Evolutionary conservation across 2,888 invertebrate genomes (phyloP).

Genomic region (Xestia c-nigrum): DNA sequence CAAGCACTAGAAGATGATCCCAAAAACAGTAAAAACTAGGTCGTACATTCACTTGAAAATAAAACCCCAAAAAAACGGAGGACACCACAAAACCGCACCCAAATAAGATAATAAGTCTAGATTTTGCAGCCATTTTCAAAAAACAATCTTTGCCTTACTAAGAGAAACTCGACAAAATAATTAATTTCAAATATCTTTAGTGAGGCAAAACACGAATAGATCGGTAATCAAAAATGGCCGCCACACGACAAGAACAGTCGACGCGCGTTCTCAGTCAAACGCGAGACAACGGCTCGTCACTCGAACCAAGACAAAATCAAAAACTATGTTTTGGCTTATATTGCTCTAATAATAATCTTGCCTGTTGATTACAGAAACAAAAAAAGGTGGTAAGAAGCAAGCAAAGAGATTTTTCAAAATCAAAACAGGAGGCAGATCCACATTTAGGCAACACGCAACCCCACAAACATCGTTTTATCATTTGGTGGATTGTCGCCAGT

Average conservation of each 20-base stretch:
- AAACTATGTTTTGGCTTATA: conserved; percentile 22
- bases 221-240: conserved; percentile 23
- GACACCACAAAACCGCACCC: conserved; percentile 45
- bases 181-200: background rate
- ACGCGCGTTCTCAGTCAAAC: conserved; percentile 1
- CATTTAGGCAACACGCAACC: conserved; percentile 22
- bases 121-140: conserved; percentile 17
- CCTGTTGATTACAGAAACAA: conserved; percentile 6
- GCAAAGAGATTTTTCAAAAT: conserved; percentile 41
- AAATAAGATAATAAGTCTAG: conserved; percentile 26
- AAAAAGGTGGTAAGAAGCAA: conserved; percentile 16
- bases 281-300: conserved; percentile 13
- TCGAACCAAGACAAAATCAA: conserved; percentile 22
- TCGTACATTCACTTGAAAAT: conserved; percentile 12
- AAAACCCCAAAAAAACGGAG: conserved; percentile 14
- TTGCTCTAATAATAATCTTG: conserved; percentile 14
- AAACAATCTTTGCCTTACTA: conserved; percentile 1
- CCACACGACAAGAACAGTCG: conserved; percentile 5
- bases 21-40: conserved; percentile 1
- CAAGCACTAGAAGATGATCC: conserved; percentile 1
- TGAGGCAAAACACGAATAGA: background rate
- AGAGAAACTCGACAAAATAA: conserved; percentile 3
- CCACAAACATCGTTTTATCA: conserved; percentile 9
- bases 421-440: conserved; percentile 37
- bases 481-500: conserved; percentile 2